Evolutionary conservation across 1,140 invertebrate genomes (phyloP), one percentile per base, ranked within the genome.

Genomic region (Drosophila tani): DNA sequence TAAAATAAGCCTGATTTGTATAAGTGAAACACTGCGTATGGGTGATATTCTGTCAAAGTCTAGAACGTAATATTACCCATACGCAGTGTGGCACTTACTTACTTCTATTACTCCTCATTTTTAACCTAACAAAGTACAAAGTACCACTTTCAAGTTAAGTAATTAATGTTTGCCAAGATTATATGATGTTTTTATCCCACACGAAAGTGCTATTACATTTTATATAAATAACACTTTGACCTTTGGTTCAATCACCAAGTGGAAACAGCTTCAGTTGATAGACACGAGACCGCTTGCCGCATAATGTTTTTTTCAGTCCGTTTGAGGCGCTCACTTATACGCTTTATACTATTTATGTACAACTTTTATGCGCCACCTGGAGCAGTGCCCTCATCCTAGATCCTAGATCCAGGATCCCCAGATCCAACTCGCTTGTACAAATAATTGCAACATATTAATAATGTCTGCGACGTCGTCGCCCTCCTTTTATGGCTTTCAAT

Each of bases 401-500:
- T 12, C 24, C 41, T 14, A 0, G 14, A 45, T 11, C 15, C 46
- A 14, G 19, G 2, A 53, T 1, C 27, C 27, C 14, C 7, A 24
- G 12, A 24, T n/a, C 41, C 27, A 55, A 27, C 45, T 71, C 55
- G 68, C 67, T 43, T 51, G 70, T 67, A 76, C 76, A 83, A 83
- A 83, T 84, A 83, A 83, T 84, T 84, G 81, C 81, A 84, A 67
- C 53, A 74, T 84, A 67, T 83, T 84, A 80, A 79, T 83, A 80
- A 76, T 80, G 71, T 63, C 57, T 66, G 73, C 27, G 27, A 29
- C 27, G 5, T 29, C 24, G 24, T 24, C 40, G 56, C 45, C 70
- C 70, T 41, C 8, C 32, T 53, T 81, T 81, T 63, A 69, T 65
- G 60, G 62, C 60, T 66, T 81, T 82, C 82, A 81, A 81, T 81